Evolutionary conservation across 2,113 vertebrate species (phyloP), one percentile per base, ranked within the genome.

Genomic region (Coptodon bakossiorum): DNA sequence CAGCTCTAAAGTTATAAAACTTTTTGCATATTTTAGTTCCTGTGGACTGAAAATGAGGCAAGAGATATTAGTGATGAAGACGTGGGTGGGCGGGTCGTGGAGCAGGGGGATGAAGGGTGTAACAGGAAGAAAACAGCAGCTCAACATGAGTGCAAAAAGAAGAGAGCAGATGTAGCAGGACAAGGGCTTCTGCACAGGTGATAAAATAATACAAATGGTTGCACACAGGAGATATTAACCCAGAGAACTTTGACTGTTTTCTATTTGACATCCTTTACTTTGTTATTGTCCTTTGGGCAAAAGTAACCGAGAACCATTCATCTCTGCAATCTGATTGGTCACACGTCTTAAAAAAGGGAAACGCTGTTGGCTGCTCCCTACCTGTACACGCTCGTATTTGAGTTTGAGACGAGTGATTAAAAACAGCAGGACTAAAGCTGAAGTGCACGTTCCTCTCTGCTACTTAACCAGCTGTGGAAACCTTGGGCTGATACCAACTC

Each of bases 31-130:
- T 14, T 71, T 71, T 0, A 71, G 5, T 13, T 71, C n/a, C 50
- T 73, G 52, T 63, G 43, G 86, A 88, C 82, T 22, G 22, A 90
- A 85, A 91, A 89, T 1, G 87, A 90, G 83, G 89, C 0, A 31
- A 59, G 84, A 61, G 13, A 43, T 79, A 59, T 61, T 27, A 88
- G 88, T 34, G 73, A 87, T 85, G 76, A 54, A 63, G 27, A 40
- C 13, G 79, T 85, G 79, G 84, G 43, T 3, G 9, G 61, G 73
- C 17, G 10, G 8, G 2, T 16, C 40, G 12, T 22, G 40, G 52
- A 34, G 54, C 45, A 52, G 80, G n/a, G 83, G 24, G 84, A 38
- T 40, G 10, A 19, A 83, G 63, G 48, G 43, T 34, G 52, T 13
- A 9, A 36, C 8, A 43, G 63, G 59, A 92, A 81, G 22, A 82